Evolutionary conservation across 2,113 vertebrate genomes (phyloP).

Genomic region (Phalacrocorax aristotelis): DNA sequence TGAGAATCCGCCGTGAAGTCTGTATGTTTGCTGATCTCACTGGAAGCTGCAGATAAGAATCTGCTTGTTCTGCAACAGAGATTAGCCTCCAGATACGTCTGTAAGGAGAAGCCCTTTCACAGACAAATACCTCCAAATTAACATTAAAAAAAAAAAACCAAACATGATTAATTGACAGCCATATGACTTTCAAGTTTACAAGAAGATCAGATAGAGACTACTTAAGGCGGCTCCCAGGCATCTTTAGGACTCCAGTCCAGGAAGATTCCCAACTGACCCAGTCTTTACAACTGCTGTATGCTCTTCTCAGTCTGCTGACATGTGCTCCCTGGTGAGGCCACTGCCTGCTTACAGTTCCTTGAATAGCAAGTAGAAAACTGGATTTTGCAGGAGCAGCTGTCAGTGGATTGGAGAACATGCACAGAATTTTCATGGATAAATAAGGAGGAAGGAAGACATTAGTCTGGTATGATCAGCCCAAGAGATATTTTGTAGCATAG

Average conservation of each 20-base stretch:
- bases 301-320: not conserved
- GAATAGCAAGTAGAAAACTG: slow-evolving; percentile 11
- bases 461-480: not conserved
- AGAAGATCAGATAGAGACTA: not conserved
- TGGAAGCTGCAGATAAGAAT: slow-evolving; percentile 30
- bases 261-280: not conserved
- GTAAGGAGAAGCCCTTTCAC: not conserved
- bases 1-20: not conserved
- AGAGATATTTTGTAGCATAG: not conserved
- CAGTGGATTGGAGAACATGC: not conserved
- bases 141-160: not conserved
- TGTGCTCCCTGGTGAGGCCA: not conserved
- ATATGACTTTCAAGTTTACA: slow-evolving; percentile 13
- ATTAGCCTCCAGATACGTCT: slow-evolving; percentile 21
- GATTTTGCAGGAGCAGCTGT: slow-evolving; percentile 34
- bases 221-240: not conserved
- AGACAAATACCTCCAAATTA: not conserved
- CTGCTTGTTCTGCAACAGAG: not conserved
- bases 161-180: not conserved
- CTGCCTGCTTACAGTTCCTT: not conserved
- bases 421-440: slow-evolving; percentile 28
- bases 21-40: not conserved
- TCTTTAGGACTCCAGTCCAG: not conserved
- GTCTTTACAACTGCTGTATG: not conserved
- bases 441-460: not conserved